phyloP scores from a whole-genome alignment of 2,888 invertebrate genomes.

The Tiphia femorata region DNA sequence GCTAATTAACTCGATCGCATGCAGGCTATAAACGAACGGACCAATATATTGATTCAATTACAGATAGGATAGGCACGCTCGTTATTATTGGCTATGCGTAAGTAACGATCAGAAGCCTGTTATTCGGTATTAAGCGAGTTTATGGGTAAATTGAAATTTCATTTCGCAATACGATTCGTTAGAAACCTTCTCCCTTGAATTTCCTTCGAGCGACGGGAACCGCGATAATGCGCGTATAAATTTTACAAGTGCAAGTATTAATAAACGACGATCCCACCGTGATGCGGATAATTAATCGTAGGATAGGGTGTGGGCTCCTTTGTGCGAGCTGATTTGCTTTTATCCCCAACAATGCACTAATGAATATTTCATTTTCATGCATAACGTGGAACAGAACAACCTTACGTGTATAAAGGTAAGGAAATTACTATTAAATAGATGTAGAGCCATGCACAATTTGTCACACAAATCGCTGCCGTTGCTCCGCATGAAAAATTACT shows the following conservation, averaged over 20 bases:
- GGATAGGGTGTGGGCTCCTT: too few relatives aligned
- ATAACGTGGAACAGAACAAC: conserved; percentile 72
- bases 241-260: neutral
- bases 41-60: conserved; percentile 33
- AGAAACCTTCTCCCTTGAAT: conserved; percentile 2
- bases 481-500: too few relatives aligned
- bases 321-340: too few relatives aligned
- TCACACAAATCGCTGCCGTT: too few relatives aligned
- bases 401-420: conserved; percentile 81
- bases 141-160: conserved; percentile 14
- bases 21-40: conserved; percentile 26
- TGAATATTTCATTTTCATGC: conserved; percentile 26
- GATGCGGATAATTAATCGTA: neutral
- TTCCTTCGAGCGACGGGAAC: neutral
- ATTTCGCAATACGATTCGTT: conserved; percentile 3
- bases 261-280: neutral
- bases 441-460: too few relatives aligned
- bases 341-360: neutral
- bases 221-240: neutral
- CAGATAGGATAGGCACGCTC: conserved; percentile 9
- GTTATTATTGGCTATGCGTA: conserved; percentile 20
- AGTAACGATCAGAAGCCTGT: conserved; percentile 13
- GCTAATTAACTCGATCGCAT: conserved; percentile 36
- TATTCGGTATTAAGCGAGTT: conserved; percentile 12
- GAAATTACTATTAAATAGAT: too few relatives aligned